Conservation (phyloP, 92 coral and sea anemone species). For the Metridium senile region DNA sequence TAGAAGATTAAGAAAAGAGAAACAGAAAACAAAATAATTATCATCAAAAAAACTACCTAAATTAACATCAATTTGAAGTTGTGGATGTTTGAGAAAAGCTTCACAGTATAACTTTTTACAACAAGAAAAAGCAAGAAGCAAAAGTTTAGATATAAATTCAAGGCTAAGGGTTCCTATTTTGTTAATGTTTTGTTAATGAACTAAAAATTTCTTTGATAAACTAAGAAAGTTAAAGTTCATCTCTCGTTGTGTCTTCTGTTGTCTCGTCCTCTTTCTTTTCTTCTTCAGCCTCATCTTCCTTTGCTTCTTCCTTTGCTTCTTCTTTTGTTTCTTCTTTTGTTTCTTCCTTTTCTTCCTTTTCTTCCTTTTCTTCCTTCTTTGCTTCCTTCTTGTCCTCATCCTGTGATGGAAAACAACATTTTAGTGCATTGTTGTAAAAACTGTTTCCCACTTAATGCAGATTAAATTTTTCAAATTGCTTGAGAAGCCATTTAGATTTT, state of each 20-base stretch:
- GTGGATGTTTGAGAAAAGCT: neutral
- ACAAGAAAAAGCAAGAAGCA: conserved; percentile 9
- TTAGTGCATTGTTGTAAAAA: neutral
- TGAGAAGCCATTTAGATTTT: no score
- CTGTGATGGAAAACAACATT: conserved; percentile 23
- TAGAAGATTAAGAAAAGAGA: neutral
- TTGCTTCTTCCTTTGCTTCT: conserved; percentile 30
- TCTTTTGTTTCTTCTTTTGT: conserved; percentile 43
- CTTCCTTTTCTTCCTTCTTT: conserved; percentile 77
- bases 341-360: conserved; percentile 47
- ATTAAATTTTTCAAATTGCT: no score
- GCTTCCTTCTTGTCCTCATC: conserved; percentile 75
- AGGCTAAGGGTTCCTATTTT: no score
- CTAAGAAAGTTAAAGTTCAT: conserved; percentile 69
- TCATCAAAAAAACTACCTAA: conserved; percentile 1
- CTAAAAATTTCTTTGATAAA: conserved; percentile 58
- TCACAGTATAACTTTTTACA: conserved; percentile 2
- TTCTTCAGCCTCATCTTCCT: conserved; percentile 42
- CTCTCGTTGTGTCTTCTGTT: conserved; percentile 73
- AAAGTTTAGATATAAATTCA: neutral
- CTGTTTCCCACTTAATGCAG: no score
- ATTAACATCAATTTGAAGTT: neutral
- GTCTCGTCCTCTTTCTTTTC: conserved; percentile 55
- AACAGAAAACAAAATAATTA: neutral
- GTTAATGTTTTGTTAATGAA: no score